Conservation (phyloP, 2,888 invertebrate species). For the Oegoconia quadripuncta region DNA sequence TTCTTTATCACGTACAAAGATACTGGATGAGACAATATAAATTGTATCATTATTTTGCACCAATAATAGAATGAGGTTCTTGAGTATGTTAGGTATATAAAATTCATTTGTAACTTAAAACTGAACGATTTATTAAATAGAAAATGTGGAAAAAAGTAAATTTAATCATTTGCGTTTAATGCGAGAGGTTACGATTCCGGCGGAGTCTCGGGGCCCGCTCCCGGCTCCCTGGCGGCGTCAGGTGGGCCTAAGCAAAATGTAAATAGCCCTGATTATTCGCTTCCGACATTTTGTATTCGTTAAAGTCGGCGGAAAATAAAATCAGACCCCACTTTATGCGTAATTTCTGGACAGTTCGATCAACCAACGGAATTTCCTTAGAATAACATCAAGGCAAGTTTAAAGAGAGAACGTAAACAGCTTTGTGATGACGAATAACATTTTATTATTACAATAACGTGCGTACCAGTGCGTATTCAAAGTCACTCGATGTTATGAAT, state of each 20-base stretch:
- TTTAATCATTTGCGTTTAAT: conserved; percentile 8
- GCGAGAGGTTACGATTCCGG: conserved; percentile 26
- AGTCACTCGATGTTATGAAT: too few relatives aligned
- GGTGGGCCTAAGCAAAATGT: conserved; percentile 61
- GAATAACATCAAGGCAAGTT: neutral
- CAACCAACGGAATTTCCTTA: conserved; percentile 5
- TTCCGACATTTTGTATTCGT: conserved; percentile 51
- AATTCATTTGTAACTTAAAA: neutral
- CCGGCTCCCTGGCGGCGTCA: conserved; percentile 32
- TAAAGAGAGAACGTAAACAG: neutral
- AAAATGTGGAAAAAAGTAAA: neutral
- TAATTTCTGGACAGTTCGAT: conserved; percentile 31
- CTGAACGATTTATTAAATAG: neutral
- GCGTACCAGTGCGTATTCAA: too few relatives aligned
- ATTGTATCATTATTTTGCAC: too few relatives aligned
- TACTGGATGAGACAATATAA: too few relatives aligned
- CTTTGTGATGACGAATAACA: neutral
- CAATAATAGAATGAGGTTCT: too few relatives aligned
- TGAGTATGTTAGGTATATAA: too few relatives aligned
- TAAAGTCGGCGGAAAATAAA: conserved; percentile 51
- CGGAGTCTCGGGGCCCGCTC: conserved; percentile 3
- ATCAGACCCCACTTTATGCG: conserved; percentile 35
- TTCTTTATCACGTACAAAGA: too few relatives aligned
- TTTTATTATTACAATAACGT: neutral
- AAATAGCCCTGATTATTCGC: conserved; percentile 58